phyloP scores from a whole-genome alignment of 2,888 invertebrate species.

The Maniola hyperantus region DNA sequence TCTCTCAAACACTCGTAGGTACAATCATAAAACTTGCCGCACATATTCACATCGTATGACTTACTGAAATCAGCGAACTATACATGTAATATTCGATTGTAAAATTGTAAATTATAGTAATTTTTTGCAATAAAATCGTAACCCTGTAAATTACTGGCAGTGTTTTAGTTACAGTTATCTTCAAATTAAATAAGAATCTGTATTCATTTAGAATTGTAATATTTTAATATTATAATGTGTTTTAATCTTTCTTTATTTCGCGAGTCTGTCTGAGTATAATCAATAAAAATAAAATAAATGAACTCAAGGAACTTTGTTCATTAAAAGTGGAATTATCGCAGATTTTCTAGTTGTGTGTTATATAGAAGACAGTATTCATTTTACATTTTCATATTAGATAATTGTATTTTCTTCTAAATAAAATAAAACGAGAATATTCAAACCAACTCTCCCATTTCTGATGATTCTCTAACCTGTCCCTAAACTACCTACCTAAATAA shows the following conservation, averaged over 20 bases:
- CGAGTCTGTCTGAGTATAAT: too few relatives aligned
- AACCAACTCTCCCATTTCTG: too few relatives aligned
- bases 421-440: too few relatives aligned
- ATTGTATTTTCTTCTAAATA: too few relatives aligned
- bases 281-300: too few relatives aligned
- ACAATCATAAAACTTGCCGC: slow-evolving; percentile 69
- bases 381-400: too few relatives aligned
- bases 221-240: neutral
- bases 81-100: neutral
- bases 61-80: slow-evolving; percentile 53
- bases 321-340: neutral
- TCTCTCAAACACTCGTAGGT: slow-evolving; percentile 63
- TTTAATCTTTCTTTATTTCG: too few relatives aligned
- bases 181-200: neutral
- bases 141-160: slow-evolving; percentile 34
- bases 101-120: too few relatives aligned
- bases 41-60: slow-evolving; percentile 54
- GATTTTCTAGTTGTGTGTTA: too few relatives aligned
- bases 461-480: too few relatives aligned
- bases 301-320: neutral
- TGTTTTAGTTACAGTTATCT: slow-evolving; percentile 4
- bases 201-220: neutral
- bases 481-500: too few relatives aligned
- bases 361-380: too few relatives aligned
- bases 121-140: slow-evolving; percentile 19